Percentiles rank a stretch among this genome's conserved stretches.
These are phyloP conservation scores for Protonibea diacanthus DNA, from an alignment of 2,797 vertebrate genomes.

Conservation along the genomic window DNA sequence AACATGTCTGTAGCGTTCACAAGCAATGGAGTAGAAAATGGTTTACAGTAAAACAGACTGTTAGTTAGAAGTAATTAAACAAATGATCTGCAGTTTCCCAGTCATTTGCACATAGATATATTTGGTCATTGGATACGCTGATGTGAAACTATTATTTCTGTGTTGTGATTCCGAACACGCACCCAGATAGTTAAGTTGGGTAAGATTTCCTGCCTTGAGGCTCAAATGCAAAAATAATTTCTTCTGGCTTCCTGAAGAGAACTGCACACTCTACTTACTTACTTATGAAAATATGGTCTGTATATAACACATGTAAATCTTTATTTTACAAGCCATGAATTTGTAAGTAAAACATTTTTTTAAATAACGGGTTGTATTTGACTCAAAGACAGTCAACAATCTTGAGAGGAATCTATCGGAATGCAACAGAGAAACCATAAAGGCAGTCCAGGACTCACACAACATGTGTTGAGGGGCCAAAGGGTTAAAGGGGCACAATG, in stretches of 20 bases:
- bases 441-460: background rate
- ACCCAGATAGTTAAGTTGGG: background rate
- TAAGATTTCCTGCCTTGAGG: background rate
- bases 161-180: background rate
- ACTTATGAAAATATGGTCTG: background rate
- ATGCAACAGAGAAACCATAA: background rate
- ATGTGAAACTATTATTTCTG: background rate
- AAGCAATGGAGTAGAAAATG: background rate
- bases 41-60: background rate
- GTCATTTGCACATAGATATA: background rate
- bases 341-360: too few species aligned
- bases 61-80: background rate
- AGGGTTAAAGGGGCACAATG: background rate
- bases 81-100: background rate
- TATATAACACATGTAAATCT: background rate
- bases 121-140: background rate
- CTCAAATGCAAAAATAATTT: background rate
- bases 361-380: background rate
- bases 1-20: background rate
- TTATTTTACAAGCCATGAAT: too few species aligned
- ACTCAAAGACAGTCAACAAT: background rate
- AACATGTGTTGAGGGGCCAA: slow-evolving; percentile 28
- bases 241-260: background rate
- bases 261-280: background rate
- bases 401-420: background rate